Percentiles rank a stretch among this genome's conserved stretches.
These are phyloP conservation scores for Diceros bicornis DNA, from an alignment of 2,797 vertebrate genomes.

Conservation along the genomic window DNA sequence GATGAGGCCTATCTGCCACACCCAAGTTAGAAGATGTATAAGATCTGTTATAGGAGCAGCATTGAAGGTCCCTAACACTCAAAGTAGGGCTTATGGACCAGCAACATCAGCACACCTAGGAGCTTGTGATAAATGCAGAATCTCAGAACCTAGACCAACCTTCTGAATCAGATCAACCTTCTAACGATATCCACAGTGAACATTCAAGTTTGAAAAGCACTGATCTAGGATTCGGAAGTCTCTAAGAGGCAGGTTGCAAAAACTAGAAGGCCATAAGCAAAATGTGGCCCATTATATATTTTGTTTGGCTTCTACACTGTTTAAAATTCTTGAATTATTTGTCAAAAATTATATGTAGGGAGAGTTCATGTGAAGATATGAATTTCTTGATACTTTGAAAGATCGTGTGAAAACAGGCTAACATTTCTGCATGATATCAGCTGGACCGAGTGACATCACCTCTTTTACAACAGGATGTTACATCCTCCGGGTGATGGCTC, in stretches of 20 bases:
- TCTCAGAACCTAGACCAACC: not conserved
- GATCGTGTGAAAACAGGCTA: not conserved
- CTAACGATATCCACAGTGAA: not conserved
- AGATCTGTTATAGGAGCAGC: not conserved
- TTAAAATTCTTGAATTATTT: not conserved
- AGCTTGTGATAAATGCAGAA: not conserved
- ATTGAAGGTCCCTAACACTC: not conserved
- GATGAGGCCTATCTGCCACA: not conserved
- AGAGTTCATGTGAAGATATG: not conserved
- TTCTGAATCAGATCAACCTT: not conserved
- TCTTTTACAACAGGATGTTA: not conserved
- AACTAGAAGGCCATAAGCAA: not conserved
- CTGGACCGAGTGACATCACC: not conserved
- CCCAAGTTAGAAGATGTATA: not conserved
- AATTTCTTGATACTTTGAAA: not conserved
- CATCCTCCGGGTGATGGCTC: not conserved
- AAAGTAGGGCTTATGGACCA: not conserved
- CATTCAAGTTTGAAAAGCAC: not conserved
- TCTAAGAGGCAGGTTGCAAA: not conserved
- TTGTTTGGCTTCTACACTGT: not conserved
- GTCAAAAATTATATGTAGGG: not conserved
- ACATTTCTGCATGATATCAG: not conserved
- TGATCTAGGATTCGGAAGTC: not conserved
- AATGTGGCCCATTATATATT: not conserved
- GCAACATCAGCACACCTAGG: no score